These are phyloP conservation scores for Plecotus auritus DNA, from an alignment of 2,113 vertebrate genomes.

Conservation along the genomic window DNA sequence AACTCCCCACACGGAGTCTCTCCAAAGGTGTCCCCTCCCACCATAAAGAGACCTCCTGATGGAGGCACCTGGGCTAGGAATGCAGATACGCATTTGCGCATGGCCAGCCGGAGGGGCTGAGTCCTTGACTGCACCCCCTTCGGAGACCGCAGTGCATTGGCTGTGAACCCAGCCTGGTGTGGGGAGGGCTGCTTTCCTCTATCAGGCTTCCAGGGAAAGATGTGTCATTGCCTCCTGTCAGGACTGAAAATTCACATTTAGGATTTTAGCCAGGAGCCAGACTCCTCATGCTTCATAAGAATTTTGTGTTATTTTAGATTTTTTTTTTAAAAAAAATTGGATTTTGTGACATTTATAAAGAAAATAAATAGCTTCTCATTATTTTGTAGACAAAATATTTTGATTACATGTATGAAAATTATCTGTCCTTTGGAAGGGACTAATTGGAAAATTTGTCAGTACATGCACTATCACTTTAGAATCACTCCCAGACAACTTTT, in stretches of 20 bases:
- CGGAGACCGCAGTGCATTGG: fast-evolving
- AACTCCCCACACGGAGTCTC: not conserved
- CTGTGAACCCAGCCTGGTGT: not conserved
- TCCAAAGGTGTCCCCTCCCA: not conserved
- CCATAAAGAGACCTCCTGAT: not conserved
- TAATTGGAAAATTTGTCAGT: not conserved
- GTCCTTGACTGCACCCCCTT: not conserved
- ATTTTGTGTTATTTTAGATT: not conserved
- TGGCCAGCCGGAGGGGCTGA: not conserved
- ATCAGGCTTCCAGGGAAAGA: fast-evolving
- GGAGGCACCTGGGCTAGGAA: not conserved
- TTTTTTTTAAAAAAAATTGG: not conserved
- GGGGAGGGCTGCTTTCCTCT: not conserved
- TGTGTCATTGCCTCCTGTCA: not conserved
- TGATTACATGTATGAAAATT: not conserved
- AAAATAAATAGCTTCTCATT: not conserved
- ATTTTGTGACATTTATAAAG: not conserved
- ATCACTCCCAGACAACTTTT: not conserved
- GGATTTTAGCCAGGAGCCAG: not conserved
- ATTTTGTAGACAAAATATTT: not conserved
- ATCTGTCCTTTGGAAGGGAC: not conserved
- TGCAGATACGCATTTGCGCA: not conserved
- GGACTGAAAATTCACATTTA: not conserved
- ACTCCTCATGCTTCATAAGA: not conserved
- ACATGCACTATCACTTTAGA: not conserved